These are phyloP conservation scores for Xestia ashworthii DNA, from an alignment of 2,888 invertebrate species.

Conservation along the genomic window DNA sequence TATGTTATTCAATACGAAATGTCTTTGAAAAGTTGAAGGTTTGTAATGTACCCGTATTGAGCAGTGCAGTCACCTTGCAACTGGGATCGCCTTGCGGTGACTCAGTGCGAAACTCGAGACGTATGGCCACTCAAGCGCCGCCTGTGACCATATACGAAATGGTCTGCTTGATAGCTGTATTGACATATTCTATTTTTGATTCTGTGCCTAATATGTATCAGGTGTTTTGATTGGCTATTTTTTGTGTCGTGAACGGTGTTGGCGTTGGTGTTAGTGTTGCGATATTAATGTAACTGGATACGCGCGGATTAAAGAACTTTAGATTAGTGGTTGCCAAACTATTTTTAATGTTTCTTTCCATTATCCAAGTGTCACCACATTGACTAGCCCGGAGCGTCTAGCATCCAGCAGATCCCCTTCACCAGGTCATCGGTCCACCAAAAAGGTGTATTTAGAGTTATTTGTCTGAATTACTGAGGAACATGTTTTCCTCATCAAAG, in stretches of 20 bases:
- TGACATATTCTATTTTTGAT: constrained; percentile 52
- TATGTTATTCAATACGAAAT: constrained; percentile 62
- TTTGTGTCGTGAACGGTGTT: constrained; percentile 17
- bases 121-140: constrained; percentile 67
- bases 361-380: too few relatives aligned
- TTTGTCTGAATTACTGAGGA: background rate
- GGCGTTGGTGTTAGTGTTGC: background rate
- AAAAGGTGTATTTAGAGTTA: background rate
- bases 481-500: background rate
- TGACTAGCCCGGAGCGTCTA: too few relatives aligned
- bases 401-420: too few relatives aligned
- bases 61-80: constrained; percentile 78
- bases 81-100: constrained; percentile 81
- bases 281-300: constrained; percentile 20
- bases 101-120: constrained; percentile 73
- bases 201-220: constrained; percentile 29
- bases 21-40: constrained; percentile 66
- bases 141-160: constrained; percentile 53
- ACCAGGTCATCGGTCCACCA: too few relatives aligned
- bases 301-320: background rate
- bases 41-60: constrained; percentile 70
- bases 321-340: background rate
- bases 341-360: background rate
- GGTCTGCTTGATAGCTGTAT: constrained; percentile 41
- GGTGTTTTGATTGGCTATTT: constrained; percentile 14